Evolutionary conservation across 2,113 vertebrate species (phyloP).

Genomic region (Isichthys henryi): DNA sequence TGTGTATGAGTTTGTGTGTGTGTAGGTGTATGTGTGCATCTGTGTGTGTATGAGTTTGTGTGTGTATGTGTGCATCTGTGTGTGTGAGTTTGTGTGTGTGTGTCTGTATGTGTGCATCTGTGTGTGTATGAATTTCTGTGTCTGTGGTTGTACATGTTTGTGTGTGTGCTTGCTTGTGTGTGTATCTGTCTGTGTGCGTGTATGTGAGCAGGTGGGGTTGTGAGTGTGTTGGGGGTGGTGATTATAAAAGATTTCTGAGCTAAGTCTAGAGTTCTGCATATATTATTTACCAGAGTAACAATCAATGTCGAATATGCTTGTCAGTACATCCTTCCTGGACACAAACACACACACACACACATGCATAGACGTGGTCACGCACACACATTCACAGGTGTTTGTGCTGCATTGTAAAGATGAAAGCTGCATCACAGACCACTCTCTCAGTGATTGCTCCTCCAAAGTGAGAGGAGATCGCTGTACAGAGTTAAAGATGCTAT

Average conservation of each 20-base stretch:
- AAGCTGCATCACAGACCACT: background rate
- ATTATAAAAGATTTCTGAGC: background rate
- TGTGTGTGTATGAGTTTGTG: too few relatives aligned
- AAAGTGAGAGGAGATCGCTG: too few relatives aligned
- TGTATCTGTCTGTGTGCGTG: background rate
- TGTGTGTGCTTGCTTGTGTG: too few relatives aligned
- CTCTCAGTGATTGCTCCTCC: background rate
- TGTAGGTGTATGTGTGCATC: too few relatives aligned
- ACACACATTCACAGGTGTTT: background rate
- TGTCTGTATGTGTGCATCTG: too few relatives aligned
- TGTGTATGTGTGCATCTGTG: too few relatives aligned
- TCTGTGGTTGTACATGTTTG: too few relatives aligned
- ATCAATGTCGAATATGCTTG: background rate
- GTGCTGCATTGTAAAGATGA: background rate
- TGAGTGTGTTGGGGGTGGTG: background rate
- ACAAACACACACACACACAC: background rate
- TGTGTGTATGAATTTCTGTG: too few relatives aligned
- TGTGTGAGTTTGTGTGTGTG: too few relatives aligned
- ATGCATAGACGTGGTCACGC: background rate
- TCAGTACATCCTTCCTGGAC: background rate
- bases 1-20: too few relatives aligned
- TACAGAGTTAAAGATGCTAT: background rate
- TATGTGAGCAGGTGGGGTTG: background rate
- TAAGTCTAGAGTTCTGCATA: background rate
- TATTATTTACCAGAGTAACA: too few relatives aligned